Evolutionary conservation across 2,797 vertebrate species (phyloP).

Genomic region (Prunella strophiata): DNA sequence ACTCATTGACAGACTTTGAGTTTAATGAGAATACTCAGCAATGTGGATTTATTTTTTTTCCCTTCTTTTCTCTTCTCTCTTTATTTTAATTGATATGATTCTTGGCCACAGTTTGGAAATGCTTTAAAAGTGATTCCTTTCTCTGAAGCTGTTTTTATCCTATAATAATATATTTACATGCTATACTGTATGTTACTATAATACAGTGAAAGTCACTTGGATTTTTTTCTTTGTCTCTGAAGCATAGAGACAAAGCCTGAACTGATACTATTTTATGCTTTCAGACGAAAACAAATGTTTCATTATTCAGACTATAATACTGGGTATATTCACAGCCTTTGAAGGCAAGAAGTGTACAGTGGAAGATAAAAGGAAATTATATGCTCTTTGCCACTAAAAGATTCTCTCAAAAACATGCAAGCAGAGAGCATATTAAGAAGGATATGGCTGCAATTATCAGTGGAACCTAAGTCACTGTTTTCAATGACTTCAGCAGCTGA

Average conservation of each 20-base stretch:
- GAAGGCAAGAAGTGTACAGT: not conserved
- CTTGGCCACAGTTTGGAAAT: not conserved
- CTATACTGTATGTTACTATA: not conserved
- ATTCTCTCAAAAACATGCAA: not conserved
- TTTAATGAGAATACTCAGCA: constrained; percentile 23
- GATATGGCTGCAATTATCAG: not conserved
- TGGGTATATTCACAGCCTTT: not conserved
- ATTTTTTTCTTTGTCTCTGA: not conserved
- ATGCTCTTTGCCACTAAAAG: not conserved
- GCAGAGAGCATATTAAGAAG: not conserved
- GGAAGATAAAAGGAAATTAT: constrained; percentile 13
- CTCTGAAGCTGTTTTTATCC: not conserved
- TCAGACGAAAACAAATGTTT: not conserved
- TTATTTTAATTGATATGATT: not conserved
- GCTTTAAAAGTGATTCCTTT: not conserved
- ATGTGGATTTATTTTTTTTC: not conserved
- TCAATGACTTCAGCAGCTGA: not conserved
- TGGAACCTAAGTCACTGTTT: not conserved
- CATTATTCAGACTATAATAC: not conserved
- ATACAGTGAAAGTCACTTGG: not conserved
- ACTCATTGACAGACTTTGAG: not conserved
- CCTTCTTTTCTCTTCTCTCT: not conserved
- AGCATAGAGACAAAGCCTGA: not conserved
- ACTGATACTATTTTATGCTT: not conserved
- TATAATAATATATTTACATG: not conserved